These are phyloP conservation scores for Pantherophis guttatus DNA, from an alignment of 2,113 vertebrate genomes.

Conservation along the genomic window DNA sequence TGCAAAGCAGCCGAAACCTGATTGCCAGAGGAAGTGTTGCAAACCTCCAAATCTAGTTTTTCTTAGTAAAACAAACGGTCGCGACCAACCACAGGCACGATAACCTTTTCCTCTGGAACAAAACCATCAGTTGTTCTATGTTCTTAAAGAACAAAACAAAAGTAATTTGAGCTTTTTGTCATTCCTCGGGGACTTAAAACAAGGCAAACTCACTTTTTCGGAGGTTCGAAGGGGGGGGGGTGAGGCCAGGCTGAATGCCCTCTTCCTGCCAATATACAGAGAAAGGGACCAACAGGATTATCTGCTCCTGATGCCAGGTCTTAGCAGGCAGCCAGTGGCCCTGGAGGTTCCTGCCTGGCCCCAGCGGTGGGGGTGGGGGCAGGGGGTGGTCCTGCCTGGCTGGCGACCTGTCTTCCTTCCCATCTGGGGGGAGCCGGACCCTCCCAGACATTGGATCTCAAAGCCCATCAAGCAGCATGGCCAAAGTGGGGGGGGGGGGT, in stretches of 20 bases:
- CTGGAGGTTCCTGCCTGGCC: neutral
- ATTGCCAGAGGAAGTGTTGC: neutral
- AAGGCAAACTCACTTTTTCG: neutral
- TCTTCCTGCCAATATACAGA: neutral
- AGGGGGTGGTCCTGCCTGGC: neutral
- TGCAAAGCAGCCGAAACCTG: neutral
- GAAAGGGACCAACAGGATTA: neutral
- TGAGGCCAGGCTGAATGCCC: neutral
- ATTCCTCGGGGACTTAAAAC: neutral
- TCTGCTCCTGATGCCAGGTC: neutral
- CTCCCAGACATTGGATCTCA: neutral
- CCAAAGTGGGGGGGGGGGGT: neutral
- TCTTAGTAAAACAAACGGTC: rapidly evolving
- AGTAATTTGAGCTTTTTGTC: neutral
- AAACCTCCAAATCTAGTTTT: neutral
- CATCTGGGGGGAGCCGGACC: neutral
- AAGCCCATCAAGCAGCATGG: neutral
- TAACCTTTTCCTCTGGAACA: neutral
- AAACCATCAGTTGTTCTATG: neutral
- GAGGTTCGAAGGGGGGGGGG: too few relatives aligned
- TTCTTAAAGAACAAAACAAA: neutral
- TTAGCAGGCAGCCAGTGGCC: neutral
- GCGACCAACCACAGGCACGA: rapidly evolving
- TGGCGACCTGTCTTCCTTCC: neutral
- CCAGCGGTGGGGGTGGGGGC: neutral